Percentiles rank a stretch among this genome's conserved stretches.
Evolutionary conservation across 2,113 vertebrate species (phyloP).

Genomic region (Rattus rattus): DNA sequence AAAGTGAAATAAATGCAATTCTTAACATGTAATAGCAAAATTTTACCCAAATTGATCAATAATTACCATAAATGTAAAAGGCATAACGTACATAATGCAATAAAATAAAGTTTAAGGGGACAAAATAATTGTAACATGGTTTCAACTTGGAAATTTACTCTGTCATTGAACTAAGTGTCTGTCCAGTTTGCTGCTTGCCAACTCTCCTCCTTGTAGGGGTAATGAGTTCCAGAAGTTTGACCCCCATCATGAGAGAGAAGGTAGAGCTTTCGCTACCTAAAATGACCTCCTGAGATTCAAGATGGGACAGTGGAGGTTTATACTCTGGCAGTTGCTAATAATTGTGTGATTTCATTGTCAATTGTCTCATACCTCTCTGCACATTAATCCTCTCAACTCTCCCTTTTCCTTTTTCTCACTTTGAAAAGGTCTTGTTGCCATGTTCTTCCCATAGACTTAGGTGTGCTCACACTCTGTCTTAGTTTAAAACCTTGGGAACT

Average conservation of each 20-base stretch:
- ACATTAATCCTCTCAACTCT: neutral
- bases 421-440: neutral
- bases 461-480: neutral
- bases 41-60: neutral
- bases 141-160: slow-evolving; percentile 14
- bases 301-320: neutral
- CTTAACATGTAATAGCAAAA: slow-evolving; percentile 2
- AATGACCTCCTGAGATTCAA: slow-evolving; percentile 1
- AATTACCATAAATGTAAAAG: slow-evolving; percentile 24
- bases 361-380: neutral
- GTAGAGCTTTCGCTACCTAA: slow-evolving; percentile 1
- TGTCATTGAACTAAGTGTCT: neutral
- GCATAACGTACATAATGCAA: neutral
- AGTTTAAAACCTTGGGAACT: neutral
- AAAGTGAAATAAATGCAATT: neutral
- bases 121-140: neutral
- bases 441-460: neutral
- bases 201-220: neutral
- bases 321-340: neutral
- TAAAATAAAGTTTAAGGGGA: neutral
- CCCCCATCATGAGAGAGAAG: neutral
- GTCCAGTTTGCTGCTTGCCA: neutral
- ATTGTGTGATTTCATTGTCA: slow-evolving; percentile 28
- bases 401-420: neutral
- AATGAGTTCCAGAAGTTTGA: neutral